Evolutionary conservation across 2,797 vertebrate species (phyloP).

Genomic region (Leucoraja ocellata): DNA sequence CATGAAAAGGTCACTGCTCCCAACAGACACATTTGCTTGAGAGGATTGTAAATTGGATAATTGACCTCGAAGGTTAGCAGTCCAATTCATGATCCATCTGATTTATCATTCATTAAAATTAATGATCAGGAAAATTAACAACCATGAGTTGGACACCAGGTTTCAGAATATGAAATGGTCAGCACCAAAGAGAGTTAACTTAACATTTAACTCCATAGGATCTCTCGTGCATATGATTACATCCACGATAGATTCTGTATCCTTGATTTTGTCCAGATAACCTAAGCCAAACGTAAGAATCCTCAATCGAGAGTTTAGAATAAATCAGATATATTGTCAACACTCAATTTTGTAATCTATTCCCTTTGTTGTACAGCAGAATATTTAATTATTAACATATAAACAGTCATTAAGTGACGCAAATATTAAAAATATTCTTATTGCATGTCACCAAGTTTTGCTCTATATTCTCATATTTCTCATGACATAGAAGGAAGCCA

Average conservation of each 20-base stretch:
- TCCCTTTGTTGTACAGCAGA: background rate
- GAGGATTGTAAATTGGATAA: conserved; percentile 1
- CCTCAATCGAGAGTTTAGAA: background rate
- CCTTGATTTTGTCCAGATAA: background rate
- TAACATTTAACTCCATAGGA: background rate
- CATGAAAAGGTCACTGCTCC: background rate
- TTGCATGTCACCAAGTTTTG: background rate
- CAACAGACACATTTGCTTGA: background rate
- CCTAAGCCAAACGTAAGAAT: background rate
- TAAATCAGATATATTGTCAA: background rate
- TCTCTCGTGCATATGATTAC: background rate
- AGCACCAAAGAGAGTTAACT: background rate
- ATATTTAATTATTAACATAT: background rate
- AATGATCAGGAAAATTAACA: background rate
- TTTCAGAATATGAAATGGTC: background rate
- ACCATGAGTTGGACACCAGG: background rate
- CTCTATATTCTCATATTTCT: background rate
- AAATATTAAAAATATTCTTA: background rate
- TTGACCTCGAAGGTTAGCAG: background rate
- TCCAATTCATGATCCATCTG: background rate
- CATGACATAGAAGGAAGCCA: too few relatives aligned
- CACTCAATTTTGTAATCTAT: background rate
- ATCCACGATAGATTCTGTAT: background rate
- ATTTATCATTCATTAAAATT: conserved; percentile 1
- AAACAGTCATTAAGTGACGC: background rate